Percentiles rank a stretch among this genome's conserved stretches.
These are phyloP conservation scores for Condylostylus longicornis DNA, from an alignment of 1,140 invertebrate genomes.

Conservation along the genomic window DNA sequence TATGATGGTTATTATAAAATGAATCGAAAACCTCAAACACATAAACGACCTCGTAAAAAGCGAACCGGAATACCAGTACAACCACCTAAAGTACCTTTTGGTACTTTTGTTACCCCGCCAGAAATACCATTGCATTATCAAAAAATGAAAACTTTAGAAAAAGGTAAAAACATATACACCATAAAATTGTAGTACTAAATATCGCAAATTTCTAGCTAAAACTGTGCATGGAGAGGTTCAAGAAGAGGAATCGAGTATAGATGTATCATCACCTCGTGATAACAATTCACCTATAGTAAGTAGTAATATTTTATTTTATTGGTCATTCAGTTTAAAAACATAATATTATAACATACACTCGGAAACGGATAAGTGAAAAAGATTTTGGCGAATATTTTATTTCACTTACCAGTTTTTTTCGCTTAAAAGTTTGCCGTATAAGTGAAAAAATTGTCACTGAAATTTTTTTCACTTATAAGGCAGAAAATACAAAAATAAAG, in stretches of 20 bases:
- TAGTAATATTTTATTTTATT: constrained; percentile 6
- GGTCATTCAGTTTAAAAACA: too few species aligned
- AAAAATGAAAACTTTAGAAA: constrained; percentile 26
- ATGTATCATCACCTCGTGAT: constrained; percentile 49
- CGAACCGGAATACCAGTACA: constrained; percentile 65
- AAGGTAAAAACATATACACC: constrained; percentile 11
- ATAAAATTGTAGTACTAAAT: not conserved
- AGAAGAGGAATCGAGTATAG: constrained; percentile 52
- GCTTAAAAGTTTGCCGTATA: too few species aligned
- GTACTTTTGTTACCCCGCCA: constrained; percentile 29
- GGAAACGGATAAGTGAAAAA: constrained; percentile 8
- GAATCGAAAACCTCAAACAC: constrained; percentile 55
- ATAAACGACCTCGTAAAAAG: constrained; percentile 64
- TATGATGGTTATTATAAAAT: constrained; percentile 49
- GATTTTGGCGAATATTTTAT: too few species aligned
- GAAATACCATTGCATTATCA: constrained; percentile 31
- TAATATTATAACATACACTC: too few species aligned
- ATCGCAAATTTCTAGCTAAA: constrained; percentile 1
- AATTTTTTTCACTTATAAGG: too few species aligned
- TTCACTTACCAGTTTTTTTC: too few species aligned
- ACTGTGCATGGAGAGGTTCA: constrained; percentile 35
- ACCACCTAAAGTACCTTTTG: constrained; percentile 62
- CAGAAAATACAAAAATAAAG: too few species aligned
- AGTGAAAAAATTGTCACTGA: too few species aligned
- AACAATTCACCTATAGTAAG: constrained; percentile 53